Base-by-base conservation (phyloP, 2,113 vertebrate species). In the Eurystomus gularis region DNA sequence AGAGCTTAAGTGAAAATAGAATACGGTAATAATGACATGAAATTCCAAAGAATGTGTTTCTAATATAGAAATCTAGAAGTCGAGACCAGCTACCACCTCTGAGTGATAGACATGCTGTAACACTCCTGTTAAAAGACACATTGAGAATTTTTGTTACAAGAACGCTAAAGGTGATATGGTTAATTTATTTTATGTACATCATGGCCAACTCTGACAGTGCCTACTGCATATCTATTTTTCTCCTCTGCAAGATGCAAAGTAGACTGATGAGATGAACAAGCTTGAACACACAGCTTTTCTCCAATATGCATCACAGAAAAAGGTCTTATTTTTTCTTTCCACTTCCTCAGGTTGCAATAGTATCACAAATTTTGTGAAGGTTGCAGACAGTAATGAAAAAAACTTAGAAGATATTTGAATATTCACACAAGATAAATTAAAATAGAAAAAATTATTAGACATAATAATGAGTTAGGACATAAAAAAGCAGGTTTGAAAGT, bases 311-410 rank as follows among this genome's bases (percentile, higher is more conserved):
- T 5, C 37, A 81, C 29, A 57, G 51, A 39, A 68, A 46, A 29
- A 31, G 8, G 12, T 55, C 5, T 9, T 17, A 16, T 9, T 29
- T 73, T 21, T 49, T 40, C 58, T n/a, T 10, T 2, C 10, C 6
- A 7, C 28, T 25, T 17, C 8, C 46, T 29, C n/a, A n/a, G n/a
- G 5, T 35, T 55, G 10, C 7, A 42, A 26, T 20, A 55, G 23
- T 35, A 40, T 39, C 11, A 62, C 0, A 0, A 26, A 46, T 61
- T 69, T 17, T 33, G 2, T 42, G 10, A 91, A 65, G 26, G 26
- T 3, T 70, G 14, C 33, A 64, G 44, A 83, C 7, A 17, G 3
- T 49, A 51, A 33, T 6, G 26, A 94, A 84, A 39, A 5, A 65
- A 72, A 78, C 21, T 64, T 42, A 49, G 7, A 37, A 39, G 28